These are phyloP conservation scores for Aeoliscus strigatus DNA, from an alignment of 2,797 vertebrate species.

Conservation along the genomic window DNA sequence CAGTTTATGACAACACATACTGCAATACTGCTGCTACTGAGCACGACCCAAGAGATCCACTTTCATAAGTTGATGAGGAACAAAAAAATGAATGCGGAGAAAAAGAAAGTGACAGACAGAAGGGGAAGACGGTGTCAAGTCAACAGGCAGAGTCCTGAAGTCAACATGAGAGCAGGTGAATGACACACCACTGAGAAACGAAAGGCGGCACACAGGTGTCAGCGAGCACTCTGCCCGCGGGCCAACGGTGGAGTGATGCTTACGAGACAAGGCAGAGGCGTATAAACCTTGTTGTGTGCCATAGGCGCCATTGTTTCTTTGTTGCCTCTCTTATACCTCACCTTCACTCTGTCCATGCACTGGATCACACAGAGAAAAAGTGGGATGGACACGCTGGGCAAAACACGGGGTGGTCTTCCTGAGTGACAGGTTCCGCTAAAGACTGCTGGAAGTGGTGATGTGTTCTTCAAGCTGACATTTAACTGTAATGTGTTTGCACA, in stretches of 20 bases:
- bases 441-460: not conserved
- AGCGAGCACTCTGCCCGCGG: conserved; percentile 57
- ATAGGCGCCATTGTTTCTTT: conserved; percentile 35
- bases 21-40: conserved; percentile 15
- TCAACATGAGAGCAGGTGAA: conserved; percentile 57
- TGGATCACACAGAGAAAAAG: conserved; percentile 26
- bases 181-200: conserved; percentile 52
- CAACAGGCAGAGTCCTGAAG: conserved; percentile 50
- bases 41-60: conserved; percentile 28
- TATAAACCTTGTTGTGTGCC: conserved; percentile 38
- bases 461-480: conserved; percentile 5
- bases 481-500: conserved; percentile 3
- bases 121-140: conserved; percentile 40
- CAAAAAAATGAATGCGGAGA: conserved; percentile 23
- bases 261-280: conserved; percentile 62
- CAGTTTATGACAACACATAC: conserved; percentile 27
- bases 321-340: conserved; percentile 16
- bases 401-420: conserved; percentile 10
- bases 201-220: conserved; percentile 62
- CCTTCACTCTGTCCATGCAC: conserved; percentile 16
- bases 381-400: conserved; percentile 10
- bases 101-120: conserved; percentile 17
- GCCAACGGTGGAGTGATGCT: conserved; percentile 57
- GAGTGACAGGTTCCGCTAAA: not conserved
- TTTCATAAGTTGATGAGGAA: conserved; percentile 50